Base-by-base conservation (phyloP, 2,797 vertebrate genomes). In the Rousettus madagascariensis region DNA sequence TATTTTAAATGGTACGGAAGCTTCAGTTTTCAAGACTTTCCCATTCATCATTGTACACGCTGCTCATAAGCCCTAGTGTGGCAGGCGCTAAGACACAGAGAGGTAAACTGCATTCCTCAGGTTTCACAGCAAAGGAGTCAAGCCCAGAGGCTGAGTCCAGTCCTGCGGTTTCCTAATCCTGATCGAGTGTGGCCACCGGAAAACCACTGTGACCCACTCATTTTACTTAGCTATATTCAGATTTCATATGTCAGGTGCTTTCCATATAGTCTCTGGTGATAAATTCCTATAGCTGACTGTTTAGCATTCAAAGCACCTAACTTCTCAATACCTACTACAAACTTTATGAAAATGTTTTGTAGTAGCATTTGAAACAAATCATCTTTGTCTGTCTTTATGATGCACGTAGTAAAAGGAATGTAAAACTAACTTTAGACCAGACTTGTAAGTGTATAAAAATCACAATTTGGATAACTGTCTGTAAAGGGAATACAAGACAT, bases 391-490 rank as follows among this genome's bases (percentile, higher is more conserved):
- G 63, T 80, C 38, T 72, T 78, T 80, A 63, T 69, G 38, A 71
- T 72, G 8, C 20, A 59, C 26, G 17, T n/a, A 26, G 3, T 63
- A 83, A 89, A 19, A 86, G n/a, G 22, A 90, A 51, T 74, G 6
- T 51, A 86, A 86, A 79, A 72, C 12, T 46, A 49, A 38, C 20
- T 66, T 93, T 72, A 38, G 26, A 43, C 63, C 88, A 85, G 86
- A 36, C 13, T 93, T 90, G 19, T 84, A 79, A 66, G 65, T 68
- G 82, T 80, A 63, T 74, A 53, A 89, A 85, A 96, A 36, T 86
- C 53, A 83, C 5, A 36, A 87, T 55, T 38, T 59, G 20, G 51
- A 53, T 77, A 77, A 92, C 24, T 71, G 8, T 33, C 55, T 22
- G 2, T 79, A 53, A 3, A 71, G 24, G 22, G 43, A 36, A 89